These are phyloP conservation scores for Manis pentadactyla DNA, from an alignment of 2,797 vertebrate genomes.

Conservation along the genomic window DNA sequence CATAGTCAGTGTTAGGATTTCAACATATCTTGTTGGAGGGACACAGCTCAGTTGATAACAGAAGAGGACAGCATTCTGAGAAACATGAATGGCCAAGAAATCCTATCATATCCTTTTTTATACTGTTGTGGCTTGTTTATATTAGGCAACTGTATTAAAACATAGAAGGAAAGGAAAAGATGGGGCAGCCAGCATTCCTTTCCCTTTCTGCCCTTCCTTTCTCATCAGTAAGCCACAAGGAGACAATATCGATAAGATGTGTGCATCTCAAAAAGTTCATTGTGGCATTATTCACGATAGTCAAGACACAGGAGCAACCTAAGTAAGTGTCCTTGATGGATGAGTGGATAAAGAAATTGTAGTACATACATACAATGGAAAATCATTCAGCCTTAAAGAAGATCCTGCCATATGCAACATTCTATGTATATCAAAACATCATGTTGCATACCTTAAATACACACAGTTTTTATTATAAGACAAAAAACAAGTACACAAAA, in stretches of 20 bases:
- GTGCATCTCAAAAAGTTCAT: not conserved
- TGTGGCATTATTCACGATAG: not conserved
- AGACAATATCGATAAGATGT: not conserved
- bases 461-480: not conserved
- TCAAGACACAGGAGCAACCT: not conserved
- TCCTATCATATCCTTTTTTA: not conserved
- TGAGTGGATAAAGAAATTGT: not conserved
- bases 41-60: not conserved
- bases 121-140: not conserved
- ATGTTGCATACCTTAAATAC: not conserved
- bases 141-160: not conserved
- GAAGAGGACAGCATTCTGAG: not conserved
- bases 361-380: not conserved
- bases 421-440: not conserved
- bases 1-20: not conserved
- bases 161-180: not conserved
- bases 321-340: not conserved
- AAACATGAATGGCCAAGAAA: not conserved
- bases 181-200: not conserved
- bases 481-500: not conserved
- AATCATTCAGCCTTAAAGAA: not conserved
- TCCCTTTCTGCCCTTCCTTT: not conserved
- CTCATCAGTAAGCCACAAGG: not conserved
- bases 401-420: not conserved
- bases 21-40: not conserved